Base-by-base conservation (phyloP, 2,888 invertebrate species). In the Caenorhabditis sinica region DNA sequence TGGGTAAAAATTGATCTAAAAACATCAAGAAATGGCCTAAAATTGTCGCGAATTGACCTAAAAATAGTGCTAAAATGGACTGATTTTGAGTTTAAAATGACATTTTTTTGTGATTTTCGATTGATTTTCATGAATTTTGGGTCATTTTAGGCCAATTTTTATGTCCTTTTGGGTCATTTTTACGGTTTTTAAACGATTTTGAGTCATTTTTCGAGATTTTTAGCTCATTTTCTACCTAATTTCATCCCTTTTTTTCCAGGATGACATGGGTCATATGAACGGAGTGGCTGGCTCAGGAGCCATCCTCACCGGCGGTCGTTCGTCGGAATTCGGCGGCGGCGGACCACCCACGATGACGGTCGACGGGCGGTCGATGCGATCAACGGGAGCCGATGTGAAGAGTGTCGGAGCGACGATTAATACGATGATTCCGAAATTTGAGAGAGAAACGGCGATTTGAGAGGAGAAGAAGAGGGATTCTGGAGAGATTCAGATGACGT, bases 391-490 rank as follows among this genome's bases (percentile, higher is more conserved):
- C 23, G 66, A 82, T 40, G 82, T 71, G 30, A 73, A 65, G 23
- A 84, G 84, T 51, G 40, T 73, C n/a, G 87, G 85, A 1, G 88
- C 88, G 20, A 88, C 89, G 17, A 76, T 86, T 61, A 88, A 87
- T 61, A 88, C 85, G 60, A 82, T 90, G 60, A 82, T 90, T 1
- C 87, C 89, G 1, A 75, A 76, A 25, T 88, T 89, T 68, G 92
- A 92, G 51, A 73, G 92, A n/a, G 92, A 92, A 88, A 92, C 92
- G 17, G 91, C 92, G n/a, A 92, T 92, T 77, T 92, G 82, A 82
- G 20, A 30, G 30, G 15, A 1, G 20, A 28, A n/a, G 36, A 45
- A 11, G n/a, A n/a, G n/a, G n/a, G 28, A 49, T 36, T 49, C 49
- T 15, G 15, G 20, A 13, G 53, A 53, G 20, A n/a, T 17, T 28